A percentile compares a stretch with the other conserved stretches of the same genome.
Conservation (phyloP, 2,797 vertebrate species). For the Trematomus bernacchii region DNA sequence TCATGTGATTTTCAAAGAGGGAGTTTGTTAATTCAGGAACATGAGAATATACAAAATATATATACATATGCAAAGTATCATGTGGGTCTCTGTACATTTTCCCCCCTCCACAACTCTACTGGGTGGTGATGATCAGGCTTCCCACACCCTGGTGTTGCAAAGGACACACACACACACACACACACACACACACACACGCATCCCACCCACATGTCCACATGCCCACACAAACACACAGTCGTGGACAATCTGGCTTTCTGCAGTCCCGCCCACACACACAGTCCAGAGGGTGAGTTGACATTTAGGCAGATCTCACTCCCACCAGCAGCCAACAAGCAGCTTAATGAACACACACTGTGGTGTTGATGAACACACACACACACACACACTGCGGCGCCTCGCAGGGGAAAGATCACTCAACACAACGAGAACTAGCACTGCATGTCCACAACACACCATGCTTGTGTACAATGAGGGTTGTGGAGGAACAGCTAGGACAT, state of each 20-base stretch:
- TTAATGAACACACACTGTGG: slow-evolving; percentile 72
- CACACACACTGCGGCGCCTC: background rate
- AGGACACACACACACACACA: slow-evolving; percentile 37
- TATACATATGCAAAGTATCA: background rate
- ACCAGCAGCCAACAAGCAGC: slow-evolving; percentile 68
- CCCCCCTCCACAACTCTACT: slow-evolving; percentile 35
- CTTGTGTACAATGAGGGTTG: too few relatives aligned
- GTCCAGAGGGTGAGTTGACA: slow-evolving; percentile 83
- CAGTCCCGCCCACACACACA: slow-evolving; percentile 79
- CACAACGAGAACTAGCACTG: background rate
- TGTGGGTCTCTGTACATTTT: slow-evolving; percentile 49
- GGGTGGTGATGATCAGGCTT: slow-evolving; percentile 74
- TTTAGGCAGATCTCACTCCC: slow-evolving; percentile 81
- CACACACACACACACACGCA: slow-evolving; percentile 28
- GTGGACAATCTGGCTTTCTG: slow-evolving; percentile 84
- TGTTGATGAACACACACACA: background rate
- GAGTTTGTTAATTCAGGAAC: too few relatives aligned
- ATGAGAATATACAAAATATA: too few relatives aligned
- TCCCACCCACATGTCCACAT: slow-evolving; percentile 63
- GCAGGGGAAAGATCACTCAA: slow-evolving; percentile 37
- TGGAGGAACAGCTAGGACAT: too few relatives aligned
- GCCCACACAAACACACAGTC: slow-evolving; percentile 49
- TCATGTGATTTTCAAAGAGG: too few relatives aligned
- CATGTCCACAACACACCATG: background rate
- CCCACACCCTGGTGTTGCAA: slow-evolving; percentile 80